Evolutionary conservation across 2,113 vertebrate genomes (phyloP).

Genomic region (Dicentrarchus labrax): DNA sequence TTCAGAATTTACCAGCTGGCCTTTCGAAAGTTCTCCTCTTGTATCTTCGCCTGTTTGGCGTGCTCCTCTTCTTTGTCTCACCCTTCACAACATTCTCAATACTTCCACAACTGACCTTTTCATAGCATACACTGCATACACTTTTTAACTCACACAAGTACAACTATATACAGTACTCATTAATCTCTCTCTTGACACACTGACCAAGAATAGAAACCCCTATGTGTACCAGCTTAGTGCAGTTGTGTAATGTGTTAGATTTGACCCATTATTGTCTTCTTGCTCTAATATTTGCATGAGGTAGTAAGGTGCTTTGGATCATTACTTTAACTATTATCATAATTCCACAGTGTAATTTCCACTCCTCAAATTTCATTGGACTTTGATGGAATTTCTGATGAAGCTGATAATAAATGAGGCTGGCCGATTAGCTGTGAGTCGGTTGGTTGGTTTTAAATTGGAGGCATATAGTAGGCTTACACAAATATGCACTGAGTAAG

Average conservation of each 20-base stretch:
- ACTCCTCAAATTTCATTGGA: conserved; percentile 64
- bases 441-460: background rate
- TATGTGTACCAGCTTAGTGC: background rate
- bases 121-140: background rate
- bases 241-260: background rate
- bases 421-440: background rate
- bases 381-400: conserved; percentile 69
- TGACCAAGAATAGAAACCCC: background rate
- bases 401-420: conserved; percentile 45
- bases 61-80: conserved; percentile 23
- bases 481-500: background rate
- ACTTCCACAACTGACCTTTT: conserved; percentile 43
- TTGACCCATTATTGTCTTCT: background rate
- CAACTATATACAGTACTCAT: background rate
- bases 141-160: background rate
- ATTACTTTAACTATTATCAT: conserved; percentile 26
- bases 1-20: conserved; percentile 24
- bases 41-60: conserved; percentile 5
- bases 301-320: background rate
- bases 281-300: conserved; percentile 20
- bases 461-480: too few species aligned
- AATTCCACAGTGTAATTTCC: conserved; percentile 44
- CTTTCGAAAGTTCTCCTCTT: conserved; percentile 32
- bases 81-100: conserved; percentile 13
- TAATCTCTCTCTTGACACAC: conserved; percentile 17